A percentile compares a stretch with the other conserved stretches of the same genome.
Evolutionary conservation across 2,113 vertebrate genomes (phyloP).

Genomic region (Phasianus colchicus): DNA sequence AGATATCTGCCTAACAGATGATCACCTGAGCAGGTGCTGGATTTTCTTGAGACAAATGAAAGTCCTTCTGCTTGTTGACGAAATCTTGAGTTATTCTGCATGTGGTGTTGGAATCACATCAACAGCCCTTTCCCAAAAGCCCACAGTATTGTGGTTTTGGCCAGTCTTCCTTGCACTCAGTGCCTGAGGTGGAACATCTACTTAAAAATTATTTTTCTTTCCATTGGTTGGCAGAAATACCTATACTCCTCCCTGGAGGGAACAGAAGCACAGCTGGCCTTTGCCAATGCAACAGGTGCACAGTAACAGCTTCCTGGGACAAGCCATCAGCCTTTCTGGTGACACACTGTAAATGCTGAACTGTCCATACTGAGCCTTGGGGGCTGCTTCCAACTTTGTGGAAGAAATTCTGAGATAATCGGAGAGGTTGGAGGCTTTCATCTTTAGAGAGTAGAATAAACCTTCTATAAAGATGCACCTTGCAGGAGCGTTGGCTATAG

Average conservation of each 20-base stretch:
- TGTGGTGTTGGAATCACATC: not conserved
- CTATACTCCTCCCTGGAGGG: not conserved
- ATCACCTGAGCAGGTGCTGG: not conserved
- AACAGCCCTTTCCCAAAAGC: not conserved
- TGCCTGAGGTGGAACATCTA: not conserved
- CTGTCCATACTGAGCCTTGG: not conserved
- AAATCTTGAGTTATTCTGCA: not conserved
- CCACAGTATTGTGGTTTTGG: not conserved
- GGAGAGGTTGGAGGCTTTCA: not conserved
- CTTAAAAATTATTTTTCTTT: not conserved
- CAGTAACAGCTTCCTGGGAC: not conserved
- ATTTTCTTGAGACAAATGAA: not conserved
- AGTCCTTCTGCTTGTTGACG: not conserved
- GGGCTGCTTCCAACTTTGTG: accelerated
- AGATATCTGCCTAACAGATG: not conserved
- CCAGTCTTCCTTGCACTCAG: not conserved
- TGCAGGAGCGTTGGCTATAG: no score
- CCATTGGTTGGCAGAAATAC: not conserved
- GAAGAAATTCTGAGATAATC: not conserved
- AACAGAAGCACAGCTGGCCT: no score
- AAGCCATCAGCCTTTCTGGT: not conserved
- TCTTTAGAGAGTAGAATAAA: not conserved
- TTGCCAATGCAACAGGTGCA: no score
- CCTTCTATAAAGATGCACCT: not conserved
- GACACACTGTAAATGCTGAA: accelerated